These are phyloP conservation scores for Hemicentrotus pulcherrimus DNA, from an alignment of 35 echinoderm and acorn worm genomes.

Conservation along the genomic window DNA sequence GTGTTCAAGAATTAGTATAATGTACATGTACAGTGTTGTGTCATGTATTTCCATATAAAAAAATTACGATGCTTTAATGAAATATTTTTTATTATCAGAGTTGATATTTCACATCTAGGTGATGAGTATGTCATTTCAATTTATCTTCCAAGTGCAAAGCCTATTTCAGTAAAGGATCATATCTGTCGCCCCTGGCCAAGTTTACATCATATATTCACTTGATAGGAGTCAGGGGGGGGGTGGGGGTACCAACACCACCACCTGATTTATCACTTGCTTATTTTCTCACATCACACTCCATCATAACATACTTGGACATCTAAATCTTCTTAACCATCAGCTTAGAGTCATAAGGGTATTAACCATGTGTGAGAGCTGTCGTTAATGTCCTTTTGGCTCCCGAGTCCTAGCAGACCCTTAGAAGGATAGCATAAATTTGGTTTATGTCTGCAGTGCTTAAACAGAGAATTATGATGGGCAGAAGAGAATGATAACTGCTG, in stretches of 20 bases:
- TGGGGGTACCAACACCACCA: background rate
- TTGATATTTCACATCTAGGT: no score
- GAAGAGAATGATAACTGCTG: background rate
- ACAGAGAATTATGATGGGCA: background rate
- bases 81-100: no score
- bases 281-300: constrained; percentile 11
- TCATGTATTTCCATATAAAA: no score
- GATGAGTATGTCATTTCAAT: background rate
- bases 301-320: constrained; percentile 4
- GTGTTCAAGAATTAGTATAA: no score
- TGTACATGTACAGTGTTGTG: no score
- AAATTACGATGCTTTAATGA: no score
- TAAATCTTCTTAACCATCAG: background rate
- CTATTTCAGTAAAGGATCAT: background rate
- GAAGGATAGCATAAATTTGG: background rate
- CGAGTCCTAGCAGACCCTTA: background rate
- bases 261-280: constrained; percentile 3
- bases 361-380: background rate
- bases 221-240: background rate
- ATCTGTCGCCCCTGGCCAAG: background rate
- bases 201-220: constrained; percentile 19
- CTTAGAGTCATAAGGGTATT: background rate
- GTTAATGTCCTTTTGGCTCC: no score
- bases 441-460: background rate
- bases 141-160: background rate